Percentiles rank a stretch among this genome's conserved stretches.
These are phyloP conservation scores for Hypothenemus hampei DNA, from an alignment of 1,140 invertebrate genomes.

Conservation along the genomic window DNA sequence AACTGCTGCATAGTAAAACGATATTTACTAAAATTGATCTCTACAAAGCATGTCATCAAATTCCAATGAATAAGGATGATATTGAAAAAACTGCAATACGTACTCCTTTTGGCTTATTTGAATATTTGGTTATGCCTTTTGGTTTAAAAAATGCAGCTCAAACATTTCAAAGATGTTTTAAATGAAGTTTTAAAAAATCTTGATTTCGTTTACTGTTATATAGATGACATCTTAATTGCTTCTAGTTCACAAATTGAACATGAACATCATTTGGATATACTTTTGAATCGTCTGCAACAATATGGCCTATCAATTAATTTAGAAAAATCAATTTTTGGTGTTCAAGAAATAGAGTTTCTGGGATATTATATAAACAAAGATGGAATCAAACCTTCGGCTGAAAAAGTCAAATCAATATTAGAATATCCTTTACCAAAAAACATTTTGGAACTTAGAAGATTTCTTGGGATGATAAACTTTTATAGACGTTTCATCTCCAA, in stretches of 20 bases:
- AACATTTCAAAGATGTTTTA: slow-evolving; percentile 1
- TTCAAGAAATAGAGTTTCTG: background rate
- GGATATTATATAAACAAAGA: background rate
- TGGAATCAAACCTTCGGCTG: background rate
- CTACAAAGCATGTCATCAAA: background rate
- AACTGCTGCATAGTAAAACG: background rate
- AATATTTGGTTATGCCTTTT: slow-evolving; percentile 3
- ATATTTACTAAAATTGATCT: background rate
- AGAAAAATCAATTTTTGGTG: background rate
- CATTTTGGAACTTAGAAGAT: background rate
- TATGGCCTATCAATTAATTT: slow-evolving; percentile 2
- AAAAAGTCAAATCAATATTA: background rate
- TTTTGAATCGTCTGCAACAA: background rate
- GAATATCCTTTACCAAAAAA: background rate
- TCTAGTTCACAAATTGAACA: background rate
- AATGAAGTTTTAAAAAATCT: slow-evolving; percentile 1
- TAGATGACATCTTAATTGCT: slow-evolving; percentile 13
- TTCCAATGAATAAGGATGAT: background rate
- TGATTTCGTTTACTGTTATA: background rate
- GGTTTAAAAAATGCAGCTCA: slow-evolving; percentile 3
- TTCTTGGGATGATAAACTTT: background rate
- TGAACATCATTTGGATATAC: background rate
- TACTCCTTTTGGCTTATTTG: background rate
- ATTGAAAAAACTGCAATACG: background rate
- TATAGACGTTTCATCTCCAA: background rate